These are phyloP conservation scores for Cotesia glomerata DNA, from an alignment of 1,140 invertebrate genomes.

Conservation along the genomic window DNA sequence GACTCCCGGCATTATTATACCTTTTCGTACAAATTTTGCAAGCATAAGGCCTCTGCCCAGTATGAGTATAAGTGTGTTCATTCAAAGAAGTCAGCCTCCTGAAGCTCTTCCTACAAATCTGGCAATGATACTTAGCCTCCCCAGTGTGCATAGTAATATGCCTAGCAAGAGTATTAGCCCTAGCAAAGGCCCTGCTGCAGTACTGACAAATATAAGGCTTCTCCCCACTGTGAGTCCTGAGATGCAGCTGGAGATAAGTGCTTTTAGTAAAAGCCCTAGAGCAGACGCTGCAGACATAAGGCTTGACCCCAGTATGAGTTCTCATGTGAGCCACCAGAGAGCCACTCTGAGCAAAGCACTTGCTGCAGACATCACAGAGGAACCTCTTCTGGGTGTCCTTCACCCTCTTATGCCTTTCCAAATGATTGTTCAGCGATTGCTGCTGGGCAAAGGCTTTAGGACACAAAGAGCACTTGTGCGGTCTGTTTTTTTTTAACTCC, in stretches of 20 bases:
- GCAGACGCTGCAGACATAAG: slow-evolving; percentile 60
- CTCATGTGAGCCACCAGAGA: slow-evolving; percentile 56
- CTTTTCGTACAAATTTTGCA: slow-evolving; percentile 69
- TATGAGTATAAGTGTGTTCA: slow-evolving; percentile 57
- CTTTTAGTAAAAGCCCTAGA: slow-evolving; percentile 60
- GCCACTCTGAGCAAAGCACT: slow-evolving; percentile 56
- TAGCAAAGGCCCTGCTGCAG: slow-evolving; percentile 71
- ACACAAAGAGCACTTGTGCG: slow-evolving; percentile 52
- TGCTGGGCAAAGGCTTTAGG: slow-evolving; percentile 53
- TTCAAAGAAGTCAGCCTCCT: slow-evolving; percentile 53
- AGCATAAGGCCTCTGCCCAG: slow-evolving; percentile 60
- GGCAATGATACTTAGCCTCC: slow-evolving; percentile 56
- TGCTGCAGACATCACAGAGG: slow-evolving; percentile 56
- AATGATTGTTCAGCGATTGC: slow-evolving; percentile 52
- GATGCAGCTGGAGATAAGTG: slow-evolving; percentile 56
- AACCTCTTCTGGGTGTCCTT: slow-evolving; percentile 56
- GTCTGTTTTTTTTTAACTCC: slow-evolving; percentile 50
- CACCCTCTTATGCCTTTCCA: slow-evolving; percentile 51
- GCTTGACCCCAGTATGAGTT: slow-evolving; percentile 55
- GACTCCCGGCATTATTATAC: slow-evolving; percentile 60
- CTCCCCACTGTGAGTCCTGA: slow-evolving; percentile 55
- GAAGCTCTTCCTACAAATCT: slow-evolving; percentile 55
- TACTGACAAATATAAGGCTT: slow-evolving; percentile 72
- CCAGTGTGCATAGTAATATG: slow-evolving; percentile 78
- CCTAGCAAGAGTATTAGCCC: slow-evolving; percentile 82